These are phyloP conservation scores for Amphipyra tragopoginis DNA, from an alignment of 2,888 invertebrate species.

Conservation along the genomic window DNA sequence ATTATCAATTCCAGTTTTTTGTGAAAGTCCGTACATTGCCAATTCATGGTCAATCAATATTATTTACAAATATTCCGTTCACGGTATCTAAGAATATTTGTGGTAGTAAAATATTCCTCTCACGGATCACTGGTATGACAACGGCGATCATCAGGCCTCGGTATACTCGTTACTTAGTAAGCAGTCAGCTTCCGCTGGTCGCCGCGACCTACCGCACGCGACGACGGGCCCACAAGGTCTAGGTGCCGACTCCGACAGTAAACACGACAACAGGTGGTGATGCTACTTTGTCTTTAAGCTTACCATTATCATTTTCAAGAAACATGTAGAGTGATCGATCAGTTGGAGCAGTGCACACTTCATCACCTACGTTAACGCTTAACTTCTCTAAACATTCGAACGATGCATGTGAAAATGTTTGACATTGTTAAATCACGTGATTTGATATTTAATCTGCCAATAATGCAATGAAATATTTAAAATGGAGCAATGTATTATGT, in stretches of 20 bases:
- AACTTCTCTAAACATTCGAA: too few species aligned
- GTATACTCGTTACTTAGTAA: constrained; percentile 22
- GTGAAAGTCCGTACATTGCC: background rate
- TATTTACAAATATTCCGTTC: constrained; percentile 1
- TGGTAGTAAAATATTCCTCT: constrained; percentile 5
- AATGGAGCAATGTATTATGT: too few species aligned
- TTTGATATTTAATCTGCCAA: too few species aligned
- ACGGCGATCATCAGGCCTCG: constrained; percentile 7
- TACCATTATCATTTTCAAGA: too few species aligned
- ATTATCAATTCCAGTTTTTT: background rate
- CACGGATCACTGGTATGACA: constrained; percentile 4
- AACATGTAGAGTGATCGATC: too few species aligned
- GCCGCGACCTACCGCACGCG: constrained; percentile 65
- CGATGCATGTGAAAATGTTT: too few species aligned
- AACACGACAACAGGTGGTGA: constrained; percentile 56
- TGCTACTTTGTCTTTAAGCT: constrained; percentile 6
- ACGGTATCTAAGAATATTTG: background rate
- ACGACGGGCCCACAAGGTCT: constrained; percentile 58
- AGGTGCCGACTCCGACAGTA: constrained; percentile 43
- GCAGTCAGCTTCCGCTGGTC: constrained; percentile 28
- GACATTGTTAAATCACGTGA: too few species aligned
- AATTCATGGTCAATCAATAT: background rate
- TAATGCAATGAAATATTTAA: too few species aligned
- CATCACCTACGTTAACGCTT: too few species aligned
- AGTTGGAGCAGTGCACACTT: too few species aligned